Evolutionary conservation across 2,888 invertebrate species (phyloP).

Genomic region (Phasia obesa): DNA sequence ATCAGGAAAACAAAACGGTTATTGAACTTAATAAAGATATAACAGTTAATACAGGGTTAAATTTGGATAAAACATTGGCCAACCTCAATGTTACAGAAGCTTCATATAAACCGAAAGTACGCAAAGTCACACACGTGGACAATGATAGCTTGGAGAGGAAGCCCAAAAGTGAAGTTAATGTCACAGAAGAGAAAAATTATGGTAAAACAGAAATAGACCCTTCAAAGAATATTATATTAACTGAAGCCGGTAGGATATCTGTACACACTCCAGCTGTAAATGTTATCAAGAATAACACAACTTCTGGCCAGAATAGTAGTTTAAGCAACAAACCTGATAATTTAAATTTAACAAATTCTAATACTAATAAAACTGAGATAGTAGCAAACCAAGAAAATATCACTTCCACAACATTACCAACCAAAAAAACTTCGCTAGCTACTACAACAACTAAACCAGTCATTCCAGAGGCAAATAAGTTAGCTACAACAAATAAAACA

Average conservation of each 20-base stretch:
- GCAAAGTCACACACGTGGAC: constrained; percentile 56
- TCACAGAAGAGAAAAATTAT: neutral
- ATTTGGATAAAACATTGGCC: constrained; percentile 33
- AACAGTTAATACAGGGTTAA: constrained; percentile 44
- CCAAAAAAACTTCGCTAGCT: neutral
- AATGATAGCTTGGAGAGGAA: constrained; percentile 5
- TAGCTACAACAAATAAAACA: neutral
- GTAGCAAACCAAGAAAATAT: neutral
- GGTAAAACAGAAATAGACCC: neutral
- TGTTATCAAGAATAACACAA: neutral
- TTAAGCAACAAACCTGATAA: neutral
- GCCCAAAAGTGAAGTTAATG: neutral
- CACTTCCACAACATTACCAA: constrained; percentile 10
- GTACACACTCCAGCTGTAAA: constrained; percentile 32
- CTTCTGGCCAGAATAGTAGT: neutral
- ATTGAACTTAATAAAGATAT: constrained; percentile 51
- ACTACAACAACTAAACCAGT: neutral
- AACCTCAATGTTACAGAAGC: constrained; percentile 42
- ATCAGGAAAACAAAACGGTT: constrained; percentile 38
- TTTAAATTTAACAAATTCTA: neutral
- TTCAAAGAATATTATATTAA: neutral
- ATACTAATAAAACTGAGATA: neutral
- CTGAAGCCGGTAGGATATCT: constrained; percentile 28
- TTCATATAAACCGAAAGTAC: constrained; percentile 31
- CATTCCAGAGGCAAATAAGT: neutral